Base-by-base conservation (phyloP, 2,797 vertebrate species). In the Sebastes vulpes region DNA sequence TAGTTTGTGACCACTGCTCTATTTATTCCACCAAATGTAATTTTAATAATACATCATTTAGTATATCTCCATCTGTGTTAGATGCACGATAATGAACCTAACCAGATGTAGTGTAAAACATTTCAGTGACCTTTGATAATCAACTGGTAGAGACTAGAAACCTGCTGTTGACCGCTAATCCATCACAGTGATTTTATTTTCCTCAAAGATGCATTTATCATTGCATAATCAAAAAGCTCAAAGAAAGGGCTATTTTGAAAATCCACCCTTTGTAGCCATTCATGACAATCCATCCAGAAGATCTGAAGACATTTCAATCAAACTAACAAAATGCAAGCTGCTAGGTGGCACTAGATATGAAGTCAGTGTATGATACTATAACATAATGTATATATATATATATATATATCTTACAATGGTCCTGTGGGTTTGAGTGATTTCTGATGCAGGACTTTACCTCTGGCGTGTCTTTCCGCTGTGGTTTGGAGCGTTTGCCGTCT, bases 401-500 rank as follows among this genome's bases (percentile, higher is more conserved):
- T 31, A 31, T 29, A 29, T 29, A 1, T 32, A 32, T 35, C 32
- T 35, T 35, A 35, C 32, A 32, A 32, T 32, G 25, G n/a, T 6
- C 4, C 9, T 6, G 14, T 31, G 9, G 3, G 6, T 46, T 26
- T 42, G 20, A 54, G 10, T 38, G 16, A 29, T 59, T 52, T 38
- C 26, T 25, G 5, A 29, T 9, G 9, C 3, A 32, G 5, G 26
- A 21, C 6, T 9, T 6, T 69, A 92, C 98, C 93, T 95, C 93
- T 11, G 79, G 5, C 3, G 69, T 7, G 1, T 85, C 88, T 63
- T 87, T 97, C 35, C 95, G 91, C 12, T 56, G 75, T 0, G 95
- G 95, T 82, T 94, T 97, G 57, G 96, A 90, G 42, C 97, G 95
- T 84, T 98, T 99, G 52, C 94, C 95, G 0, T 90, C 94, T 0